These are phyloP conservation scores for Zaprionus vittiger DNA, from an alignment of 1,140 invertebrate species.

Conservation along the genomic window DNA sequence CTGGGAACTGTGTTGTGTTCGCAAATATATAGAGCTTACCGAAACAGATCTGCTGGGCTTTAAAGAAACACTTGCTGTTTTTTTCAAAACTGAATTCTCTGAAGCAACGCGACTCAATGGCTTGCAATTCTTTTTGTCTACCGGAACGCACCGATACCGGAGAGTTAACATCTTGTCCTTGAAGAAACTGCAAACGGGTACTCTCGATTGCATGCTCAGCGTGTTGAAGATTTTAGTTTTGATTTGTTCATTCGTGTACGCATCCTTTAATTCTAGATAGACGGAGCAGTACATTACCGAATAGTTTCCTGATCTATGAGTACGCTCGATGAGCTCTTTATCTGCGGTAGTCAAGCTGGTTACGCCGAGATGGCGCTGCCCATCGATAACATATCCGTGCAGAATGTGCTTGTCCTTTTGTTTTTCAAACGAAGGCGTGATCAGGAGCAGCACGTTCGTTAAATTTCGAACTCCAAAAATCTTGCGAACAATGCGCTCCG, in stretches of 20 bases:
- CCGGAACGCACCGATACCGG: not conserved
- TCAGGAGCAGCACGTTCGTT: slow-evolving; percentile 3
- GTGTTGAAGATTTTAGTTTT: not conserved
- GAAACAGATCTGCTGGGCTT: not conserved
- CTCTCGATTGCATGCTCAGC: not conserved
- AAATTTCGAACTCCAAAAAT: not conserved
- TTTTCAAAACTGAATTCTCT: not conserved
- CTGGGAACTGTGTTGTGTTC: not conserved
- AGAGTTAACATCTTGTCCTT: not conserved
- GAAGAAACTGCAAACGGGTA: not conserved
- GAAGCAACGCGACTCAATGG: not conserved
- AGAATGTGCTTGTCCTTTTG: not conserved
- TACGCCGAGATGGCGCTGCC: slow-evolving; percentile 13
- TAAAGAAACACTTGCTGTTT: not conserved
- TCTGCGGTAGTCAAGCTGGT: slow-evolving; percentile 14
- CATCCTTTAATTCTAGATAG: slow-evolving; percentile 4
- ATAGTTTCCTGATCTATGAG: not conserved
- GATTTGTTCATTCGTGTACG: not conserved
- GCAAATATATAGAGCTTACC: not conserved
- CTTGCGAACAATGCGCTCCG: slow-evolving; percentile 3
- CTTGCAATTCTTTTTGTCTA: not conserved
- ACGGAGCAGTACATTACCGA: not conserved
- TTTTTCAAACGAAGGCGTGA: not conserved
- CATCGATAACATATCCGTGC: slow-evolving; percentile 4
- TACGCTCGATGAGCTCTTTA: not conserved